These are phyloP conservation scores for Heliconius hewitsoni DNA, from an alignment of 1,140 invertebrate genomes.

Conservation along the genomic window DNA sequence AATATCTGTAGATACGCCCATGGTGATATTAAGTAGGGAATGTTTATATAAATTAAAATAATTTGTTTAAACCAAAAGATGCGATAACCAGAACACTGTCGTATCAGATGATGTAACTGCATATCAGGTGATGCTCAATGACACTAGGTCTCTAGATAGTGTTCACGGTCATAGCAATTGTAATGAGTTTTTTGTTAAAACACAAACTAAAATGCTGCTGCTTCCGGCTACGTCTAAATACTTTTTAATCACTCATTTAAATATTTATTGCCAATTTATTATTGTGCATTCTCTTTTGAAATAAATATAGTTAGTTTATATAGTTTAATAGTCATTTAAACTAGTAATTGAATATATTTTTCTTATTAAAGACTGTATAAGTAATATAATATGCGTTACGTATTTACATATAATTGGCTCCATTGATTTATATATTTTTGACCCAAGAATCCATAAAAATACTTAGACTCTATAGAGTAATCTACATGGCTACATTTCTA, in stretches of 20 bases:
- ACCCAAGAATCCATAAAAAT: too few relatives aligned
- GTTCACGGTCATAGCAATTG: constrained; percentile 34
- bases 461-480: too few relatives aligned
- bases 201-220: background rate
- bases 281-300: background rate
- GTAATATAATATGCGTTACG: too few relatives aligned
- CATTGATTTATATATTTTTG: too few relatives aligned
- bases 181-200: background rate
- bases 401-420: too few relatives aligned
- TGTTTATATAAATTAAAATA: background rate
- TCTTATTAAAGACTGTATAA: too few relatives aligned
- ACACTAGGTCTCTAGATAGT: constrained; percentile 22
- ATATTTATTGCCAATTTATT: background rate
- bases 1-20: too few relatives aligned
- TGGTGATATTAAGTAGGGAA: background rate
- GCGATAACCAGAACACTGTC: background rate
- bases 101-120: constrained; percentile 6
- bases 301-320: too few relatives aligned
- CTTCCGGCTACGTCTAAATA: background rate
- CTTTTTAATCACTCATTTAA: background rate
- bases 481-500: too few relatives aligned
- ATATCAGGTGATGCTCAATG: constrained; percentile 30
- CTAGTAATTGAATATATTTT: too few relatives aligned
- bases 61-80: background rate
- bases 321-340: too few relatives aligned